Conservation (phyloP, 2,113 vertebrate genomes). For the Protobothrops flavoviridis region DNA sequence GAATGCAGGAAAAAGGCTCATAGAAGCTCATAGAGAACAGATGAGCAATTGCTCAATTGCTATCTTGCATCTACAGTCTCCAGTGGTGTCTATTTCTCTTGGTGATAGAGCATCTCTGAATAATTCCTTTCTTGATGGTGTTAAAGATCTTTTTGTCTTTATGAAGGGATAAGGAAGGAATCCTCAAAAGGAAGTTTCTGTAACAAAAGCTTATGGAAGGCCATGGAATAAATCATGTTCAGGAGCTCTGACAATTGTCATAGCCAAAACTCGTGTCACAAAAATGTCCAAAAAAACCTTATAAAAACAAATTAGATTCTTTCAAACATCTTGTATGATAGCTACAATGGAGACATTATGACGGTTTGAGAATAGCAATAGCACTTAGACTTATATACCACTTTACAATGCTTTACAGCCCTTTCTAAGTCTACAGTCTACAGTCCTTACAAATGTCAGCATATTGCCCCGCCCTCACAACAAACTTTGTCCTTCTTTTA, state of each 20-base stretch:
- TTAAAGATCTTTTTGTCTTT: background rate
- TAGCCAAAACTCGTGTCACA: background rate
- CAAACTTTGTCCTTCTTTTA: too few species aligned
- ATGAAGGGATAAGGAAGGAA: background rate
- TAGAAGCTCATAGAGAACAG: background rate
- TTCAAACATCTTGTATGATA: background rate
- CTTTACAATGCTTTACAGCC: too few species aligned
- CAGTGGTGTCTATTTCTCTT: background rate
- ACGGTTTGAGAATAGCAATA: background rate
- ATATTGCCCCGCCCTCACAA: too few species aligned
- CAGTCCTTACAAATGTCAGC: too few species aligned
- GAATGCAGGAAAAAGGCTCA: background rate
- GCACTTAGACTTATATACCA: too few species aligned
- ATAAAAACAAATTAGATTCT: background rate
- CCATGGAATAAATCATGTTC: background rate
- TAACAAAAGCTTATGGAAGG: background rate
- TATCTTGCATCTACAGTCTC: background rate
- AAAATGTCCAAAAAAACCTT: background rate
- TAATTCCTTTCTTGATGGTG: background rate
- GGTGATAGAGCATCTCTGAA: background rate
- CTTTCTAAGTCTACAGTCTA: too few species aligned
- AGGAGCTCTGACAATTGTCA: background rate
- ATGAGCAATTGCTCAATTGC: background rate
- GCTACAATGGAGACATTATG: background rate
- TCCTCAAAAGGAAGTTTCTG: background rate